phyloP scores from a whole-genome alignment of 2,113 vertebrate genomes.

The Hylia prasina region DNA sequence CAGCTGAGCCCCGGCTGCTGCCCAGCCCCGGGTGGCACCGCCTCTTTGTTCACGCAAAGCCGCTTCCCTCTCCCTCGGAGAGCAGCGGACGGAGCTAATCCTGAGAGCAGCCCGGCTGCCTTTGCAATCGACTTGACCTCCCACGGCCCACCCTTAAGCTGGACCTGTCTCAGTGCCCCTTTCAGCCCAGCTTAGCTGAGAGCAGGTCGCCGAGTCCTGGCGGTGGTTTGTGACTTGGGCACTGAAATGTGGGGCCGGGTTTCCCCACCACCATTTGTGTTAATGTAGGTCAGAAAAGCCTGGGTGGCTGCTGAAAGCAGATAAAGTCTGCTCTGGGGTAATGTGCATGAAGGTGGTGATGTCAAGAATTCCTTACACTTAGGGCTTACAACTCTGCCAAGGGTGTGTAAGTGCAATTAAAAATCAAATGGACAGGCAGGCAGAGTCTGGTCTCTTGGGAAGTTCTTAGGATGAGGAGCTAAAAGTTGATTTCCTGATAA shows the following conservation, averaged over 20 bases:
- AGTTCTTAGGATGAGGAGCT: background rate
- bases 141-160: background rate
- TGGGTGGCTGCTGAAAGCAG: background rate
- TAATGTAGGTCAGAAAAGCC: background rate
- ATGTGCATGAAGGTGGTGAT: background rate
- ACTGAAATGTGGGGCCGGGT: background rate
- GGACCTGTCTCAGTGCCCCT: background rate
- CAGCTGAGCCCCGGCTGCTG: background rate
- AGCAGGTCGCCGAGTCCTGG: background rate
- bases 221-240: background rate
- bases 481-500: background rate
- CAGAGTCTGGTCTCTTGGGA: background rate
- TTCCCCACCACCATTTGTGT: background rate
- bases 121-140: background rate
- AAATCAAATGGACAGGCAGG: background rate
- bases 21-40: background rate
- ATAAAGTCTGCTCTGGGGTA: background rate
- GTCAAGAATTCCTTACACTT: background rate
- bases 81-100: background rate
- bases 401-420: background rate
- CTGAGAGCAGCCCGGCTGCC: background rate
- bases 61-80: background rate
- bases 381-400: background rate
- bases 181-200: background rate
- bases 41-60: background rate